These are phyloP conservation scores for Noctua pronuba DNA, from an alignment of 2,888 invertebrate genomes.

Conservation along the genomic window DNA sequence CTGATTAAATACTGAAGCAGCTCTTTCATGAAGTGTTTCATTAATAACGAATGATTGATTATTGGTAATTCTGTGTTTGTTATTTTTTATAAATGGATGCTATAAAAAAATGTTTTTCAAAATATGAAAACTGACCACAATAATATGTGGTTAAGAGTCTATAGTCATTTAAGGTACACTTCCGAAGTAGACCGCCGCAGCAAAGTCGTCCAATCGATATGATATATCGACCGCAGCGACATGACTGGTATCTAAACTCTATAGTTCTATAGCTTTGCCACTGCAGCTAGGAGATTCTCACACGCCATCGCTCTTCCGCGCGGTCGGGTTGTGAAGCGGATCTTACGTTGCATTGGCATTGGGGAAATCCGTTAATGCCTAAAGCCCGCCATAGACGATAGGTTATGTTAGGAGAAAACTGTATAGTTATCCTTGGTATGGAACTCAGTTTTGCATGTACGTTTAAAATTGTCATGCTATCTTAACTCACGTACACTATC, in stretches of 20 bases:
- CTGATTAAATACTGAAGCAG: too few species aligned
- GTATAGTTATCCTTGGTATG: too few species aligned
- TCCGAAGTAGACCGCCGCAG: neutral
- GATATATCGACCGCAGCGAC: neutral
- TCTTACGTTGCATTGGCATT: neutral
- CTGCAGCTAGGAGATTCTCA: neutral
- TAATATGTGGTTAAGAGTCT: too few species aligned
- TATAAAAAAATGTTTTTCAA: neutral
- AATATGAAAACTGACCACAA: neutral
- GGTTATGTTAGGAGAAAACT: too few species aligned
- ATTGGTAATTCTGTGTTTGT: neutral
- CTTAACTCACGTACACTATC: too few species aligned
- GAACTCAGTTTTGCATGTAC: too few species aligned
- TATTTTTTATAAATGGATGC: neutral
- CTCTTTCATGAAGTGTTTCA: neutral
- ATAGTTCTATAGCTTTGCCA: neutral
- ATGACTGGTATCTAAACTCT: neutral
- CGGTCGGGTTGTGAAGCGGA: neutral
- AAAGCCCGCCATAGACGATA: neutral
- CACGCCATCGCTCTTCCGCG: neutral
- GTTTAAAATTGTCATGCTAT: too few species aligned
- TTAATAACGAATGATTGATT: neutral
- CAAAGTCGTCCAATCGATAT: neutral
- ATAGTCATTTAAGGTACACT: too few species aligned
- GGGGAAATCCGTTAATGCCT: neutral